Evolutionary conservation across 2,888 invertebrate genomes (phyloP).

Genomic region (Cataglyphis rosenhaueri): DNA sequence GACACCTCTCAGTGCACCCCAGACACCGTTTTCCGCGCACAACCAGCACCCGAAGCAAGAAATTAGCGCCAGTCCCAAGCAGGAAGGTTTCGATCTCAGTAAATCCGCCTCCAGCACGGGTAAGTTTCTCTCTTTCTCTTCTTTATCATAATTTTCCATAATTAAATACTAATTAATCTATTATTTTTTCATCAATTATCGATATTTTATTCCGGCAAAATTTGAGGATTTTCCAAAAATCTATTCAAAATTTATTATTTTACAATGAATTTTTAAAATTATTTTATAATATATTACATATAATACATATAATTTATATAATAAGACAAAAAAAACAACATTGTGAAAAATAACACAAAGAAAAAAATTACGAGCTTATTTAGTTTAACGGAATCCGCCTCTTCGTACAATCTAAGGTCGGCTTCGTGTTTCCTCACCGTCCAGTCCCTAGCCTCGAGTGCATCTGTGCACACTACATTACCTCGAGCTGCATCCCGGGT

Average conservation of each 20-base stretch:
- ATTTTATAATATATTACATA: not conserved
- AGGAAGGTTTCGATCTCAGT: slow-evolving; percentile 88
- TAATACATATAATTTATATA: not conserved
- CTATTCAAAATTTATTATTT: not conserved
- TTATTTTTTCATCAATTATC: not conserved
- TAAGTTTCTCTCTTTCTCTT: slow-evolving; percentile 84
- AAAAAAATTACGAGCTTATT: not conserved
- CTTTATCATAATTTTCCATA: not conserved
- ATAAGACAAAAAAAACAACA: not conserved
- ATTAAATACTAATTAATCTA: not conserved
- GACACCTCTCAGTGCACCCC: slow-evolving; percentile 85
- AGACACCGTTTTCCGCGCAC: slow-evolving; percentile 81
- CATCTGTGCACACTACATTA: slow-evolving; percentile 64
- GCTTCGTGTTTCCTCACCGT: slow-evolving; percentile 42
- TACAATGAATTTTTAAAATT: not conserved
- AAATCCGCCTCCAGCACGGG: slow-evolving; percentile 89
- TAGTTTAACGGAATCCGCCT: not conserved
- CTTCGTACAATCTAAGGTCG: not conserved
- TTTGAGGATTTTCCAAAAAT: not conserved
- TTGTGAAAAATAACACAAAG: not conserved
- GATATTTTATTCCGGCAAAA: not conserved
- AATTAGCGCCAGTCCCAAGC: slow-evolving; percentile 87
- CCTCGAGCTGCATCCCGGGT: slow-evolving; percentile 47
- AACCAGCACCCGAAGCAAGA: slow-evolving; percentile 83
- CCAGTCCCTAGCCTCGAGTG: slow-evolving; percentile 44